A percentile compares a stretch with the other conserved stretches of the same genome.
Conservation (phyloP, 37 sponge, comb jelly and placozoan genomes). For the Halisarca cf. caerulea region DNA sequence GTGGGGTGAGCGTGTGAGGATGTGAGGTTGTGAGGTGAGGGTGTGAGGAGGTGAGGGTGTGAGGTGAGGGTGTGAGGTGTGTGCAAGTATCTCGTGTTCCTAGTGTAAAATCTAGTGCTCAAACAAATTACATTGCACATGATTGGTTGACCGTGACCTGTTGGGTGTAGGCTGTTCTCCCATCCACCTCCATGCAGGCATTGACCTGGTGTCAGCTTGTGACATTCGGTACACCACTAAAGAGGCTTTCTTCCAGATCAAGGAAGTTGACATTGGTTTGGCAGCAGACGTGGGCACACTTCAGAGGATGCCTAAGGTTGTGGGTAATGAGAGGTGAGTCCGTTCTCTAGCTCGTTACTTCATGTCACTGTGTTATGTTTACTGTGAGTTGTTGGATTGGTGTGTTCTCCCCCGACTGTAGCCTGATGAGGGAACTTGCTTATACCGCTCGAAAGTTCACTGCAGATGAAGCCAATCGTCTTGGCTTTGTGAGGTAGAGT, state of each 20-base stretch:
- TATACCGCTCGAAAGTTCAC: conserved; percentile 73
- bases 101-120: no score
- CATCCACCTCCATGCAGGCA: conserved; percentile 47
- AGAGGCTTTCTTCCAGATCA: conserved; percentile 90
- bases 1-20: background rate
- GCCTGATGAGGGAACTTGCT: conserved; percentile 75
- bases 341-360: background rate
- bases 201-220: conserved; percentile 86
- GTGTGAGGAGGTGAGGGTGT: background rate
- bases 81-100: no score
- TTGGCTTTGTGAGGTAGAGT: conserved; percentile 77
- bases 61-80: background rate
- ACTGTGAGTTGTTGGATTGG: background rate
- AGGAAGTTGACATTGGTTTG: conserved; percentile 95
- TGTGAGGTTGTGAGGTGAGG: background rate
- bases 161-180: no score
- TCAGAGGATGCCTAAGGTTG: conserved; percentile 92
- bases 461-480: conserved; percentile 64
- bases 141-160: no score
- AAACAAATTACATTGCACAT: no score
- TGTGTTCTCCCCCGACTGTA: background rate
- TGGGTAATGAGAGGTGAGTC: conserved; percentile 78
- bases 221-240: conserved; percentile 76
- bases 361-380: background rate
- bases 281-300: conserved; percentile 95